phyloP scores from a whole-genome alignment of 2,888 invertebrate species.

The Magallana nippona region DNA sequence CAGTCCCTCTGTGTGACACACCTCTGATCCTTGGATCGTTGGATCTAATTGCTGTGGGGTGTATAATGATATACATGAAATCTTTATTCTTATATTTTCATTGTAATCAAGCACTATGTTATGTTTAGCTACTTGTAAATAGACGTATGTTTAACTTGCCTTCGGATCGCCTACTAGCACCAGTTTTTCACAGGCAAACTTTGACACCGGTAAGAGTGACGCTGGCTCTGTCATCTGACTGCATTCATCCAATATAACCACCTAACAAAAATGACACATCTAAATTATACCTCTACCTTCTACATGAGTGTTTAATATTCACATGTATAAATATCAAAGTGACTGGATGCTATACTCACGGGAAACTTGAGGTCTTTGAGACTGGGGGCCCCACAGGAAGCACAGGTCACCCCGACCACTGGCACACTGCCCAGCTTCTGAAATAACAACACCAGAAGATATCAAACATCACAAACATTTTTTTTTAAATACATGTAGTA shows the following conservation, averaged over 20 bases:
- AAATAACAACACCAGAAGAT: not conserved
- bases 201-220: constrained; percentile 73
- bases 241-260: constrained; percentile 75
- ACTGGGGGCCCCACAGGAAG: constrained; percentile 69
- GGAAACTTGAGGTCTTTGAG: constrained; percentile 71
- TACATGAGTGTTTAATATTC: too few relatives aligned
- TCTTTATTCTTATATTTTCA: not conserved
- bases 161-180: constrained; percentile 76
- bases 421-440: constrained; percentile 68
- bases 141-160: constrained; percentile 53
- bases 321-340: too few relatives aligned
- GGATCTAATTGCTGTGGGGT: constrained; percentile 73
- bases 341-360: constrained; percentile 59
- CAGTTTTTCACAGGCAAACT: constrained; percentile 71
- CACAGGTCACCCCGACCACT: constrained; percentile 77
- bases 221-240: constrained; percentile 77
- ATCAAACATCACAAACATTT: too few relatives aligned
- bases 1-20: constrained; percentile 66
- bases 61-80: constrained; percentile 17
- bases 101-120: not conserved
- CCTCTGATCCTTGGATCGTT: constrained; percentile 73
- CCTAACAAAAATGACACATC: constrained; percentile 52
- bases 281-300: not conserved
- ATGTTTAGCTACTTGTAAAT: not conserved
- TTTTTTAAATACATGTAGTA: too few relatives aligned